These are phyloP conservation scores for Clivina fossor DNA, from an alignment of 2,888 invertebrate species.

Conservation along the genomic window DNA sequence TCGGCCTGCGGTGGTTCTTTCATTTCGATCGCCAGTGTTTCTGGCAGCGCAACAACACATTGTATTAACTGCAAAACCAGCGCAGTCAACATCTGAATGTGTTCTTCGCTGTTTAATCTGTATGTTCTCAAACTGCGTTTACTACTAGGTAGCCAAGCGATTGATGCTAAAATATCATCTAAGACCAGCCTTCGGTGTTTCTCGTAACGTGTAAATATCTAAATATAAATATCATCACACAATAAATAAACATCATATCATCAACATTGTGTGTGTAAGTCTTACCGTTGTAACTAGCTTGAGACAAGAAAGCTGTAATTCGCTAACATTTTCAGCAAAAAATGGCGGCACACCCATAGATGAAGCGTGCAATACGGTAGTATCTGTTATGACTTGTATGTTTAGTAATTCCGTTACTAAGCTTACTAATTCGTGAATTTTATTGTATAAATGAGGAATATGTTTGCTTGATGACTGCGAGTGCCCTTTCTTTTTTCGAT, in stretches of 20 bases:
- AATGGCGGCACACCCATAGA: constrained; percentile 96
- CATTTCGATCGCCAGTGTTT: constrained; percentile 59
- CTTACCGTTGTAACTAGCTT: constrained; percentile 89
- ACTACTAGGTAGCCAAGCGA: constrained; percentile 94
- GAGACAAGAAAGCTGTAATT: constrained; percentile 91
- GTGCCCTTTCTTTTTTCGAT: too few relatives aligned
- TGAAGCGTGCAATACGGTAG: constrained; percentile 90
- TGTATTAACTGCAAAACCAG: constrained; percentile 96
- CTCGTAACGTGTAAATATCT: constrained; percentile 95
- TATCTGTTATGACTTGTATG: too few relatives aligned
- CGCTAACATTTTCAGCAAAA: constrained; percentile 97
- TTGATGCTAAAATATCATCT: constrained; percentile 95
- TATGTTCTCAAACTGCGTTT: constrained; percentile 94
- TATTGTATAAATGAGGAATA: too few relatives aligned
- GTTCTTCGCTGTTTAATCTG: constrained; percentile 84
- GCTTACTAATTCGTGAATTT: too few relatives aligned
- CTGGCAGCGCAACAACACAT: constrained; percentile 89
- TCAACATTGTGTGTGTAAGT: constrained; percentile 48
- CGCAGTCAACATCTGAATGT: constrained; percentile 98
- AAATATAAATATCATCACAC: too few relatives aligned
- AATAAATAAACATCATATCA: too few relatives aligned
- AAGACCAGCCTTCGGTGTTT: constrained; percentile 90
- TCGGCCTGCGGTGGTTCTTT: constrained; percentile 44
- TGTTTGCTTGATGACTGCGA: too few relatives aligned
- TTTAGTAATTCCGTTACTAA: too few relatives aligned